Evolutionary conservation across 2,113 vertebrate genomes (phyloP).

Genomic region (Ictidomys tridecemlineatus): DNA sequence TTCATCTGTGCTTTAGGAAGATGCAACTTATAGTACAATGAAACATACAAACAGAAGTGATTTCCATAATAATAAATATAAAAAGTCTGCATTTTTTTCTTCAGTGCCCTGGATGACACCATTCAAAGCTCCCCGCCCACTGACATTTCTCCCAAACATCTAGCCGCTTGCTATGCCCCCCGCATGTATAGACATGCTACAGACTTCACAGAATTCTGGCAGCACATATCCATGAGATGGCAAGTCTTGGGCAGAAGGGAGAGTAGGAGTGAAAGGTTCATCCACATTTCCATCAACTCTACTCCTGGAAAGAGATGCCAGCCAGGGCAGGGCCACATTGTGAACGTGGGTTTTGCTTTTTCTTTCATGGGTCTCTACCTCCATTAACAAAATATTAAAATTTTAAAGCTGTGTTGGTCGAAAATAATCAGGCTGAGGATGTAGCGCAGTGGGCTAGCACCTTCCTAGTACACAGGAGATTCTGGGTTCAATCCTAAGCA

Average conservation of each 20-base stretch:
- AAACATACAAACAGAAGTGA: neutral
- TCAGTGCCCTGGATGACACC: neutral
- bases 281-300: neutral
- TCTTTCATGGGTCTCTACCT: neutral
- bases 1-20: neutral
- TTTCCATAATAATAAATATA: neutral
- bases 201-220: neutral
- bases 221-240: neutral
- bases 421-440: neutral
- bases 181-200: neutral
- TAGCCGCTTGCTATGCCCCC: neutral
- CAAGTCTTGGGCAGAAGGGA: neutral
- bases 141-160: neutral
- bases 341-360: neutral
- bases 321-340: neutral
- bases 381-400: neutral
- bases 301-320: neutral
- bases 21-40: neutral
- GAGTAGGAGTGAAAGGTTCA: neutral
- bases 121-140: neutral
- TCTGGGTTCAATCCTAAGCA: neutral
- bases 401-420: neutral
- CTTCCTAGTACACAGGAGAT: neutral
- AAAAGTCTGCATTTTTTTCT: neutral
- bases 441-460: neutral